A percentile compares a stretch with the other conserved stretches of the same genome.
These are phyloP conservation scores for Drosophila kanekoi DNA, from an alignment of 2,888 invertebrate species.

Conservation along the genomic window DNA sequence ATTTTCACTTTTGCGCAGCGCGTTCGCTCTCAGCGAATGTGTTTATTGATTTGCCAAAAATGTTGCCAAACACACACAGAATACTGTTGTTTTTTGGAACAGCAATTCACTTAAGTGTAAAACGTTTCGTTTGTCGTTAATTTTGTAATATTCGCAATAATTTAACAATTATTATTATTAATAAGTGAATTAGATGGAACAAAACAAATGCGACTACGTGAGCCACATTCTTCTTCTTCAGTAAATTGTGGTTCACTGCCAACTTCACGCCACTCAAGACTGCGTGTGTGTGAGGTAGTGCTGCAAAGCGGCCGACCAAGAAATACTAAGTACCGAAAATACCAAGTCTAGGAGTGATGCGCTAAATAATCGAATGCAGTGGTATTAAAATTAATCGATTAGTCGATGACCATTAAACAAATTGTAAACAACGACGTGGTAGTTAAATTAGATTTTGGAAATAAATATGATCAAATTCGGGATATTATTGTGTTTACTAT, in stretches of 20 bases:
- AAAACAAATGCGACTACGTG: slow-evolving; percentile 63
- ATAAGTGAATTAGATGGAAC: slow-evolving; percentile 46
- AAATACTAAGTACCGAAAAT: slow-evolving; percentile 24
- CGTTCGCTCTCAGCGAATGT: slow-evolving; percentile 51
- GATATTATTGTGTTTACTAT: slow-evolving; percentile 30
- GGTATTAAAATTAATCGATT: background rate
- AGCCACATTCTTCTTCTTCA: slow-evolving; percentile 61
- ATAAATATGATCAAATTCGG: slow-evolving; percentile 47
- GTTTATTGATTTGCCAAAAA: slow-evolving; percentile 72
- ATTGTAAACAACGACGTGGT: slow-evolving; percentile 76
- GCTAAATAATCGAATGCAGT: background rate
- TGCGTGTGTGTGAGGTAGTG: background rate
- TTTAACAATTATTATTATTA: slow-evolving; percentile 17
- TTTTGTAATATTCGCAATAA: slow-evolving; percentile 28
- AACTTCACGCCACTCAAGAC: slow-evolving; percentile 27
- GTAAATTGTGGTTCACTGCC: slow-evolving; percentile 23
- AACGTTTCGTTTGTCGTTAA: slow-evolving; percentile 31
- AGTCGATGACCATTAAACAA: slow-evolving; percentile 23
- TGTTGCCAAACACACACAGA: slow-evolving; percentile 56
- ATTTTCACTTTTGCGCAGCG: slow-evolving; percentile 75
- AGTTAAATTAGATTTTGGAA: slow-evolving; percentile 37
- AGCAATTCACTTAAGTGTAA: slow-evolving; percentile 25
- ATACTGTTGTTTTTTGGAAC: slow-evolving; percentile 61
- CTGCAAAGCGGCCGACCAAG: background rate
- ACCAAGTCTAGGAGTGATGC: background rate